phyloP scores from a whole-genome alignment of 2,797 vertebrate species.

The Microctenopoma lineatum region DNA sequence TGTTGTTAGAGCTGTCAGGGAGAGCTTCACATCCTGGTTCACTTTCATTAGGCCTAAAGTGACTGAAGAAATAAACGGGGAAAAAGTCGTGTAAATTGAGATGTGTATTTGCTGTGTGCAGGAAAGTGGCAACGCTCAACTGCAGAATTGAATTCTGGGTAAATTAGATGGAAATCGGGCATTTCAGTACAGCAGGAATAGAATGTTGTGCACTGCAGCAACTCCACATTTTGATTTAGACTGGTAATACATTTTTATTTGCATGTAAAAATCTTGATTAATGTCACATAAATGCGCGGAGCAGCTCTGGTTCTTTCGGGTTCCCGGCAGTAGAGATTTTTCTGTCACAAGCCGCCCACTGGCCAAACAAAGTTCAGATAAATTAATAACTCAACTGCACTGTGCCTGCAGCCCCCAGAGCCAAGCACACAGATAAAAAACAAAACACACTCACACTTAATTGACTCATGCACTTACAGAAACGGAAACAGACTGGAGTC shows the following conservation, averaged over 20 bases:
- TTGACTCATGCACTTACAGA: background rate
- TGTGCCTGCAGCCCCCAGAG: constrained; percentile 11
- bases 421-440: constrained; percentile 7
- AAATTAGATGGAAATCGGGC: background rate
- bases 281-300: constrained; percentile 30
- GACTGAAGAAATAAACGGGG: no score
- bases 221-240: constrained; percentile 28
- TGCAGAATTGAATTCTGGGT: constrained; percentile 16
- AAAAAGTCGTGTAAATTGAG: background rate
- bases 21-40: background rate
- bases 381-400: constrained; percentile 29
- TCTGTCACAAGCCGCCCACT: constrained; percentile 7
- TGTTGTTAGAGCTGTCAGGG: constrained; percentile 3
- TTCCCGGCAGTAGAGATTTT: constrained; percentile 24
- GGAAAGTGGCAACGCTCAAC: constrained; percentile 6
- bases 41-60: background rate
- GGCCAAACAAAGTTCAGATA: constrained; percentile 27
- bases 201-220: background rate
- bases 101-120: constrained; percentile 16
- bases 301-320: constrained; percentile 12
- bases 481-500: background rate
- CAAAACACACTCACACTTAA: background rate
- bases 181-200: background rate
- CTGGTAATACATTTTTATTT: constrained; percentile 37
- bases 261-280: constrained; percentile 38